These are phyloP conservation scores for Pachyrhynchus sulphureomaculatus DNA, from an alignment of 1,140 invertebrate genomes.

Conservation along the genomic window DNA sequence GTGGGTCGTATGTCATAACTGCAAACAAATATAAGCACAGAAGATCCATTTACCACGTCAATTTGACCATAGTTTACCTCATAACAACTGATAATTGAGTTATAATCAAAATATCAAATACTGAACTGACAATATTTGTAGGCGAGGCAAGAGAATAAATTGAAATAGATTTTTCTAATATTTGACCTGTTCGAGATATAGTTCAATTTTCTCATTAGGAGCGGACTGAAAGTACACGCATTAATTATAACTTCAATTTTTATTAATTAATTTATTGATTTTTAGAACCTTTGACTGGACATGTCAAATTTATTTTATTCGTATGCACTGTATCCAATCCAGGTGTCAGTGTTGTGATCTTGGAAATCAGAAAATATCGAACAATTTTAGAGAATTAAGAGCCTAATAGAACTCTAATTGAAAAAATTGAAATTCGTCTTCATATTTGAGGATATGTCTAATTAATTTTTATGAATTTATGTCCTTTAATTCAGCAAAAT, in stretches of 20 bases:
- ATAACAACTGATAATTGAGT: constrained; percentile 4
- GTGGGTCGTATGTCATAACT: neutral
- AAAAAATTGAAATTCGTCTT: no score
- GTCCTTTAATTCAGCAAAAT: no score
- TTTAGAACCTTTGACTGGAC: neutral
- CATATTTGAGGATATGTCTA: no score
- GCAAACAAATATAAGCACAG: constrained; percentile 1
- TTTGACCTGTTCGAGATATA: constrained; percentile 17
- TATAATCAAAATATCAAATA: constrained; percentile 14
- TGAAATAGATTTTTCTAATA: constrained; percentile 23
- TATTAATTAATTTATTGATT: neutral
- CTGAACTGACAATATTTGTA: constrained; percentile 15
- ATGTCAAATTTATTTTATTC: neutral
- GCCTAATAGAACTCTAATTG: no score
- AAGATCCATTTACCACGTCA: constrained; percentile 6
- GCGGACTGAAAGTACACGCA: neutral
- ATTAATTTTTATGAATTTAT: no score
- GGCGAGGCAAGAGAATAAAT: constrained; percentile 18
- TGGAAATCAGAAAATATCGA: no score
- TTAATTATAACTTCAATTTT: neutral
- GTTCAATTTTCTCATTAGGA: constrained; percentile 16
- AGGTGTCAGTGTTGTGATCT: no score
- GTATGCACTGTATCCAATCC: no score
- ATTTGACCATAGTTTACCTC: neutral
- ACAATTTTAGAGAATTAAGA: no score